These are phyloP conservation scores for Remorina albescens DNA, from an alignment of 2,797 vertebrate species.

Conservation along the genomic window DNA sequence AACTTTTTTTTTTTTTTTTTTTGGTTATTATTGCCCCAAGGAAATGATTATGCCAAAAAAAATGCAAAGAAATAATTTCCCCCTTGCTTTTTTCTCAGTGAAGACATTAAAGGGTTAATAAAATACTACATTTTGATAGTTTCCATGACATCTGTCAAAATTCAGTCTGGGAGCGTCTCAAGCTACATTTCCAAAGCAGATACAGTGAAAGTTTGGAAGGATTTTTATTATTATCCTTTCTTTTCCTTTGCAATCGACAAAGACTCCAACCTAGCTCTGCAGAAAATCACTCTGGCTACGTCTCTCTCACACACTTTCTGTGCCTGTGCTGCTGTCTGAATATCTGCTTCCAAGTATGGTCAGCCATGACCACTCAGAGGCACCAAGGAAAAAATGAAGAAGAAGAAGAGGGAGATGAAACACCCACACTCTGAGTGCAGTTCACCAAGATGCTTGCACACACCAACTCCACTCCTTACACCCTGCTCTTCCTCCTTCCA, in stretches of 20 bases:
- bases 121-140: too few species aligned
- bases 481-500: not conserved
- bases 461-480: slow-evolving; percentile 14
- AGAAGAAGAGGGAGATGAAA: slow-evolving; percentile 31
- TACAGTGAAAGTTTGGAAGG: not conserved
- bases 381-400: slow-evolving; percentile 1
- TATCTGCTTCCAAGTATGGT: slow-evolving; percentile 59
- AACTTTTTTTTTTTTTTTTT: too few species aligned
- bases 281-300: slow-evolving; percentile 29
- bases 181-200: not conserved
- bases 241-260: slow-evolving; percentile 16
- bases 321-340: slow-evolving; percentile 49
- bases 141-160: not conserved
- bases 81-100: too few species aligned
- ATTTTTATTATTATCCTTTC: not conserved
- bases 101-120: too few species aligned
- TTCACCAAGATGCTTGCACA: slow-evolving; percentile 35
- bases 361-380: slow-evolving; percentile 52
- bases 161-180: not conserved
- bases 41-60: too few species aligned
- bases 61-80: too few species aligned
- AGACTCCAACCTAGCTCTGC: slow-evolving; percentile 45
- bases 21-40: too few species aligned
- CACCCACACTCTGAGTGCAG: slow-evolving; percentile 47
- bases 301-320: slow-evolving; percentile 40